These are phyloP conservation scores for Synergus umbraculus DNA, from an alignment of 2,888 invertebrate genomes.

Conservation along the genomic window DNA sequence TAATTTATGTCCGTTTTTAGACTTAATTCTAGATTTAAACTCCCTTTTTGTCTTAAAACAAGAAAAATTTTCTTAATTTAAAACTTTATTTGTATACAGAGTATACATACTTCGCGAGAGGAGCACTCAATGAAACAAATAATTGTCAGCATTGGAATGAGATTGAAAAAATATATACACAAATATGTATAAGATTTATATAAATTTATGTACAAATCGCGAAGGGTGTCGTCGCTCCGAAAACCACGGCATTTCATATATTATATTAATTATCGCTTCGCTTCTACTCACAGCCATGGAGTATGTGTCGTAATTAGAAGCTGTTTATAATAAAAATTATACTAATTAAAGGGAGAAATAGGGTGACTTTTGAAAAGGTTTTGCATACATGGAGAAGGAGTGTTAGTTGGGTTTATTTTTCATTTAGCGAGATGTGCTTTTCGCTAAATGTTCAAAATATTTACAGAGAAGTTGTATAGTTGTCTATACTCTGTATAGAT, in stretches of 20 bases:
- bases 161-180: constrained; percentile 67
- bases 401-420: background rate
- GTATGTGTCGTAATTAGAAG: constrained; percentile 1
- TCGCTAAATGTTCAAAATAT: background rate
- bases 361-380: too few species aligned
- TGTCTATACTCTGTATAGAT: too few species aligned
- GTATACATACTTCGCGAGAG: constrained; percentile 34
- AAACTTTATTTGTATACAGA: background rate
- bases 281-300: constrained; percentile 51
- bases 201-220: constrained; percentile 55
- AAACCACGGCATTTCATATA: constrained; percentile 25
- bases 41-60: too few species aligned
- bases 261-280: constrained; percentile 29
- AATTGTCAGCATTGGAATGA: constrained; percentile 61
- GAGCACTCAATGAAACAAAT: constrained; percentile 51
- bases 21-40: too few species aligned
- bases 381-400: too few species aligned
- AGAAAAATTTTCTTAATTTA: too few species aligned
- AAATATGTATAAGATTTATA: constrained; percentile 54
- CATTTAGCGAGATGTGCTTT: background rate
- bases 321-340: background rate
- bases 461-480: background rate
- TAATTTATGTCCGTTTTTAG: too few species aligned
- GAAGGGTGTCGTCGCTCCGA: constrained; percentile 42
- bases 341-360: background rate